Base-by-base conservation (phyloP, 2,888 invertebrate species). In the Galerucella nymphaeae region DNA sequence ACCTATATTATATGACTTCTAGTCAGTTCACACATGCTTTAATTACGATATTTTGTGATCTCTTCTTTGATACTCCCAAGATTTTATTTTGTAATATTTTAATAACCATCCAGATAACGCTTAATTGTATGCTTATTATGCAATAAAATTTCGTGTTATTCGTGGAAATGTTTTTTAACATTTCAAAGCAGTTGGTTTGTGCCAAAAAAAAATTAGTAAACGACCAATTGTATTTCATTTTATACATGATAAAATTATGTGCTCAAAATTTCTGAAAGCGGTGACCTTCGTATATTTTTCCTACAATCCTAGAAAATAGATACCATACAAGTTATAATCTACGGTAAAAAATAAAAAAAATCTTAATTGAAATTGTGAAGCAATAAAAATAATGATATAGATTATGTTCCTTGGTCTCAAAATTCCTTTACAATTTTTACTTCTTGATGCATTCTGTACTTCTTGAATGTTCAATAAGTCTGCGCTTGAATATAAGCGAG, bases 21-120 rank as follows among this genome's bases (percentile, higher is more conserved):
- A 80, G 80, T 80, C 80, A 80, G 73, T 78, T 78, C 73, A 75
- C 53, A 68, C 58, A 73, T 75, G 78, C 76, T 78, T 77, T 76
- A 77, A 77, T 70, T 72, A 64, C 63, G 72, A 73, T 72, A 74
- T 70, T 70, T 73, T 78, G 77, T 80, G 80, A 80, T 80, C 80
- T 80, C 80, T 67, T 55, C 73, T 76, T 64, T 66, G 73, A 76
- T 74, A 74, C 57, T 75, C 59, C 61, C 59, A 61, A 71, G 58
- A 63, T 20, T 45, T 45, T 45, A 45, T 45, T 13, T 45, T 45
- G 4, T 13, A 1, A 45, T 14, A 45, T 45, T 50, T 50, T 53
- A 53, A 53, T 53, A 2, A 10, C 53, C 18, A 53, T 11, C 16
- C 53, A 18, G 16, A 18, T 18, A 45, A 45, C 45, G 10, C 45